Conservation (phyloP, 2,113 vertebrate genomes). For the Nerophis ophidion region DNA sequence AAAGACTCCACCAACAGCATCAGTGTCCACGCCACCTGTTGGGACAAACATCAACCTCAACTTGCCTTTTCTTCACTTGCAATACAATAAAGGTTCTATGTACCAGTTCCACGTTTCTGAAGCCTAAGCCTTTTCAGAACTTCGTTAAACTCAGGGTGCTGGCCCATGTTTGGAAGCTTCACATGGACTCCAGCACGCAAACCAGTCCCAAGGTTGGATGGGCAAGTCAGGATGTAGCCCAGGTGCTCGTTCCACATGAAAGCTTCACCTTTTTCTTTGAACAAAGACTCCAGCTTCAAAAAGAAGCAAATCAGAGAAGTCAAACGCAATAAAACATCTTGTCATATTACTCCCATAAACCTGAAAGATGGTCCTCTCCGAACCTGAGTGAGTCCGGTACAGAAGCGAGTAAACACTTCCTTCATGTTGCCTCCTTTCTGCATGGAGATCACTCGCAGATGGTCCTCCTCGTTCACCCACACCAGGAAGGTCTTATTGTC, state of each 20-base stretch:
- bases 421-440: slow-evolving; percentile 12
- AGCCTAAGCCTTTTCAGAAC: background rate
- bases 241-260: slow-evolving; percentile 11
- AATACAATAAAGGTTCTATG: too few relatives aligned
- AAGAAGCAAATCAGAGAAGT: too few relatives aligned
- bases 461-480: slow-evolving; percentile 7
- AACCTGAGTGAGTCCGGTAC: slow-evolving; percentile 6
- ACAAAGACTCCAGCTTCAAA: background rate
- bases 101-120: slow-evolving; percentile 9
- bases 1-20: slow-evolving; percentile 6
- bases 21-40: slow-evolving; percentile 4
- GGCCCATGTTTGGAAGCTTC: background rate
- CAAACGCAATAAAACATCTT: background rate
- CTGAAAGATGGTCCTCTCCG: too few relatives aligned
- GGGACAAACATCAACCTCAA: too few relatives aligned
- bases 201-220: background rate
- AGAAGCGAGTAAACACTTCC: slow-evolving; percentile 7
- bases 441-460: slow-evolving; percentile 5
- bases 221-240: slow-evolving; percentile 4
- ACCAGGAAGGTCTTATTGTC: background rate
- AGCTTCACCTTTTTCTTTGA: slow-evolving; percentile 7
- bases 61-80: background rate
- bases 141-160: background rate
- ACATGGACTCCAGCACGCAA: slow-evolving; percentile 2
- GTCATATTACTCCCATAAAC: too few relatives aligned